Evolutionary conservation across 1,140 invertebrate species (phyloP), one percentile per base, ranked within the genome.

Genomic region (Cyclina sinensis): DNA sequence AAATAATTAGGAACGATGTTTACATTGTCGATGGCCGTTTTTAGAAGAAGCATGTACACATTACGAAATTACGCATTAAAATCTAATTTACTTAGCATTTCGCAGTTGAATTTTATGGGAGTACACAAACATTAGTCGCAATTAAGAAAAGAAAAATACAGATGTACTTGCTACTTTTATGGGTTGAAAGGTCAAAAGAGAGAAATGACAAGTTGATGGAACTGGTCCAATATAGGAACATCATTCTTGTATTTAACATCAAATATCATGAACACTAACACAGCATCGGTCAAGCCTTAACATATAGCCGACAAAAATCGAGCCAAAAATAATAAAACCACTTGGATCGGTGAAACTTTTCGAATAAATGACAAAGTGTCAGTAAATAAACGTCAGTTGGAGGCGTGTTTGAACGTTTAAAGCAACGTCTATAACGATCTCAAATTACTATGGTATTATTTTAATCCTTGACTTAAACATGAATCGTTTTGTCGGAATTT

Each of bases 301-400:
- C 24, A 35, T 43, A 30, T 0, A 48, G 74, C 54, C 74, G 74
- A 78, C 74, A 78, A 46, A 51, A 78, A 78, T 78, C 74, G 43
- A 30, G 74, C 46, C 30, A 78, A 78, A 78, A 51, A 46, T 78
- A 54, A 54, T 78, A 78, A 78, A 54, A 78, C 30, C 21, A 35
- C n/a, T 78, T 78, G 27, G n/a, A 51, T 51, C 48, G 74, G 46
- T 54, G 74, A 78, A 51, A 78, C 24, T 51, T 54, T 78, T 78
- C 74, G 27, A 37, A 78, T 78, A 78, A 78, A 78, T 54, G 74
- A 78, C 74, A 78, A 78, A 30, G 74, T 78, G 74, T 78, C 74
- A 78, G 48, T 3, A 14, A 78, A 4, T 78, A 51, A 2, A 51
- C 27, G 74, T 54, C 74, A 54, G 18, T 78, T 30, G 21, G 27